phyloP scores from a whole-genome alignment of 2,888 invertebrate species.

The Eristalinus sepulchralis region DNA sequence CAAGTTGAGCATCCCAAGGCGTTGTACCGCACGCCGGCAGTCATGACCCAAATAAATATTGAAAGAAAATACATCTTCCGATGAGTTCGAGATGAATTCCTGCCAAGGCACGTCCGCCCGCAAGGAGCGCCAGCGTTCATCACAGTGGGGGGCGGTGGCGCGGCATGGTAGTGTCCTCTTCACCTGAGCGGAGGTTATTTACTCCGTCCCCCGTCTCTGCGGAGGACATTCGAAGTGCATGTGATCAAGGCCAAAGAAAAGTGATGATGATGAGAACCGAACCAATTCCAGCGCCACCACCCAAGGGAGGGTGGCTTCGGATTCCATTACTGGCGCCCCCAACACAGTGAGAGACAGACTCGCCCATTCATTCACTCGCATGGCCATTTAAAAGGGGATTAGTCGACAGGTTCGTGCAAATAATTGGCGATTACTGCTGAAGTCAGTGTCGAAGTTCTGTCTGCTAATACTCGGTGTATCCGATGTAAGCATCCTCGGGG shows the following conservation, averaged over 20 bases:
- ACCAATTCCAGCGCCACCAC: not conserved
- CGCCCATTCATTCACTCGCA: not conserved
- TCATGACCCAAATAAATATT: not conserved
- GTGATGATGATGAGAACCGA: too few species aligned
- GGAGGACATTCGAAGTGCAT: not conserved
- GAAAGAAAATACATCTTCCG: not conserved
- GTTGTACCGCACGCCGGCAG: not conserved
- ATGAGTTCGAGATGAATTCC: not conserved
- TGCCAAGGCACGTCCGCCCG: not conserved
- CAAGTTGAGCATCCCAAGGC: not conserved
- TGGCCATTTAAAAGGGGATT: not conserved
- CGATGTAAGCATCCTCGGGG: not conserved
- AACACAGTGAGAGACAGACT: not conserved
- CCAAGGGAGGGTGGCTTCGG: not conserved
- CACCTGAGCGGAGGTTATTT: not conserved
- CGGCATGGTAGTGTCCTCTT: not conserved
- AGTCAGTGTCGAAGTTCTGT: not conserved
- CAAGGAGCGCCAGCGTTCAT: not conserved
- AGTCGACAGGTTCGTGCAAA: slow-evolving; percentile 2
- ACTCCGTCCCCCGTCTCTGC: not conserved
- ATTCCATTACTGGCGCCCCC: not conserved
- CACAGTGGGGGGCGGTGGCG: too few species aligned
- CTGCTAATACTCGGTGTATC: not conserved
- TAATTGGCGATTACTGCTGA: slow-evolving; percentile 28
- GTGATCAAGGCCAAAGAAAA: not conserved